These are phyloP conservation scores for Drosophila chauvacae DNA, from an alignment of 1,140 invertebrate species.

Conservation along the genomic window DNA sequence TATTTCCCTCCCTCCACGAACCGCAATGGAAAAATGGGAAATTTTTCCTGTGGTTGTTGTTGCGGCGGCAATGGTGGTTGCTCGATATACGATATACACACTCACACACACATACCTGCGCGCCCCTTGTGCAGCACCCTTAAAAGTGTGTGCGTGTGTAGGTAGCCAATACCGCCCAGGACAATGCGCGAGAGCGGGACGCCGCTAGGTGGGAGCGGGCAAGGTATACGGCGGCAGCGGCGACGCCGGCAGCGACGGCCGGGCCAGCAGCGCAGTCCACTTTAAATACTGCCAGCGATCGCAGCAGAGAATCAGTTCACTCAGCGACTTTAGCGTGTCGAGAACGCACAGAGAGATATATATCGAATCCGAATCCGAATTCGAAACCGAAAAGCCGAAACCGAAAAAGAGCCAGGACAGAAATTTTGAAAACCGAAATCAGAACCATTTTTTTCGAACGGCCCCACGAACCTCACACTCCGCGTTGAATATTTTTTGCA, in stretches of 20 bases:
- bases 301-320: slow-evolving; percentile 84
- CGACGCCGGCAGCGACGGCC: slow-evolving; percentile 43
- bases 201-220: slow-evolving; percentile 6
- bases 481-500: slow-evolving; percentile 2
- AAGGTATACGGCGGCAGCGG: slow-evolving; percentile 16
- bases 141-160: slow-evolving; percentile 41
- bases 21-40: slow-evolving; percentile 85
- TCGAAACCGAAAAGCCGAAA: slow-evolving; percentile 1
- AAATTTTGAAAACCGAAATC: background rate
- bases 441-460: background rate
- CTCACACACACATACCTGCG: slow-evolving; percentile 25
- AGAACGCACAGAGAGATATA: slow-evolving; percentile 56
- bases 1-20: slow-evolving; percentile 28
- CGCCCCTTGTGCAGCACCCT: slow-evolving; percentile 34
- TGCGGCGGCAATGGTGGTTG: slow-evolving; percentile 84
- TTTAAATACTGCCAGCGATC: slow-evolving; percentile 84
- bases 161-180: slow-evolving; percentile 66
- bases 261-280: slow-evolving; percentile 73
- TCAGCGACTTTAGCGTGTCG: slow-evolving; percentile 84
- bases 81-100: slow-evolving; percentile 68
- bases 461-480: background rate
- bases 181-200: slow-evolving; percentile 23
- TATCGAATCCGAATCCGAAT: background rate
- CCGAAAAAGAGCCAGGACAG: slow-evolving; percentile 1
- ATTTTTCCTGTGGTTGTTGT: slow-evolving; percentile 84